Percentiles rank a stretch among this genome's conserved stretches.
These are phyloP conservation scores for Esperia sulphurella DNA, from an alignment of 2,888 invertebrate species.

Conservation along the genomic window DNA sequence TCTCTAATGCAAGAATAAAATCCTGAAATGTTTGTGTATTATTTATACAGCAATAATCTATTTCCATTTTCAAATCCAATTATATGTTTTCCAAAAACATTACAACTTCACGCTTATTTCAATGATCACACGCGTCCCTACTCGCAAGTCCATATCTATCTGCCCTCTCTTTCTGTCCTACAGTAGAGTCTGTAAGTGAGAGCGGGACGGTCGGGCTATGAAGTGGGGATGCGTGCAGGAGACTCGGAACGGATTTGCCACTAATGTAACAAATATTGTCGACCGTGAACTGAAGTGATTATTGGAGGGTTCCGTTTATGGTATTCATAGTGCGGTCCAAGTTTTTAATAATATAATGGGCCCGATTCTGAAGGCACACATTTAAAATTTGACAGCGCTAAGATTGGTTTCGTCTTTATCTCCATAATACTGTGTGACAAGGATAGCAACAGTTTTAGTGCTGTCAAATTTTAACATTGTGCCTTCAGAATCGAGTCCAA, in stretches of 20 bases:
- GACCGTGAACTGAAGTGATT: slow-evolving; percentile 45
- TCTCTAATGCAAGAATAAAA: too few species aligned
- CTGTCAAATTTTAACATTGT: too few species aligned
- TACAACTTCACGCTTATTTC: slow-evolving; percentile 8
- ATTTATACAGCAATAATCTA: too few species aligned
- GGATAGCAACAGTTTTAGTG: too few species aligned
- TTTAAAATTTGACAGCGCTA: too few species aligned
- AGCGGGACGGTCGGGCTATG: neutral
- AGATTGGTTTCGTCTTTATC: too few species aligned
- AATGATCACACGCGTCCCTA: slow-evolving; percentile 8
- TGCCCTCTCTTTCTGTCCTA: neutral
- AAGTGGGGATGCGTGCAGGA: slow-evolving; percentile 13
- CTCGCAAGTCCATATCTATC: neutral
- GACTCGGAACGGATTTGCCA: slow-evolving; percentile 35
- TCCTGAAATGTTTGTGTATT: too few species aligned
- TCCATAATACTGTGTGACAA: too few species aligned
- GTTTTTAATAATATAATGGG: too few species aligned
- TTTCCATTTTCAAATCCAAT: neutral
- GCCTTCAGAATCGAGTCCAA: too few species aligned
- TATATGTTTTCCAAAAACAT: slow-evolving; percentile 3
- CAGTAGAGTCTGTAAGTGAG: neutral
- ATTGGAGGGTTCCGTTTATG: slow-evolving; percentile 28
- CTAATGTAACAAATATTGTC: slow-evolving; percentile 60
- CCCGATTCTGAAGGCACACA: too few species aligned
- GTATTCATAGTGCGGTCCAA: slow-evolving; percentile 31